A percentile compares a stretch with the other conserved stretches of the same genome.
These are phyloP conservation scores for Liposcelis brunnea DNA, from an alignment of 2,888 invertebrate genomes.

Conservation along the genomic window DNA sequence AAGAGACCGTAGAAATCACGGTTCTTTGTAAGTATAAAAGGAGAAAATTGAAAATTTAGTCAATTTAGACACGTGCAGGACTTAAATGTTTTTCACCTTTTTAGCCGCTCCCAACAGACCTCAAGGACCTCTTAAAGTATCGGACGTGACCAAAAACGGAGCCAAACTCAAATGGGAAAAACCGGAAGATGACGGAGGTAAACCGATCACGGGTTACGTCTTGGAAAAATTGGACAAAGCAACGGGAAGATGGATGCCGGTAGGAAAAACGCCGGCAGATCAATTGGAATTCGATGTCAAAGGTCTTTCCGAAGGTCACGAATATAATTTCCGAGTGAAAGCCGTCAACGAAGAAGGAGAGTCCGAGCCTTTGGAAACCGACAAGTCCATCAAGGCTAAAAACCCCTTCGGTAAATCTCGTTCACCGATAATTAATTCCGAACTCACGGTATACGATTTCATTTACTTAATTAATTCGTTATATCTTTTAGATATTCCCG, in stretches of 20 bases:
- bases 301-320: slow-evolving; percentile 78
- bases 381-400: slow-evolving; percentile 74
- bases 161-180: slow-evolving; percentile 87
- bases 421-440: background rate
- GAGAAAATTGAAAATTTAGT: background rate
- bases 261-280: slow-evolving; percentile 60
- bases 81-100: background rate
- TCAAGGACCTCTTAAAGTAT: slow-evolving; percentile 73
- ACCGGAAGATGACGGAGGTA: slow-evolving; percentile 89
- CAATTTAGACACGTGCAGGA: background rate
- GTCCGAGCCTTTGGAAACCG: slow-evolving; percentile 87
- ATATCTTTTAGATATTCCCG: slow-evolving; percentile 44
- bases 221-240: slow-evolving; percentile 87
- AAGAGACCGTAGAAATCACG: slow-evolving; percentile 85
- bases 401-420: slow-evolving; percentile 77
- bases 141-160: slow-evolving; percentile 75
- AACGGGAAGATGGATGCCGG: slow-evolving; percentile 86
- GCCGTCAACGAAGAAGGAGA: slow-evolving; percentile 92
- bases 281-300: slow-evolving; percentile 77
- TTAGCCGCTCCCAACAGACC: slow-evolving; percentile 73
- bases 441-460: background rate
- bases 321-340: slow-evolving; percentile 85
- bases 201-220: slow-evolving; percentile 78
- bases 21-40: slow-evolving; percentile 45
- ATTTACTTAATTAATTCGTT: background rate